Evolutionary conservation across 2,888 invertebrate genomes (phyloP), one percentile per base, ranked within the genome.

Genomic region (Pyralis farinalis): DNA sequence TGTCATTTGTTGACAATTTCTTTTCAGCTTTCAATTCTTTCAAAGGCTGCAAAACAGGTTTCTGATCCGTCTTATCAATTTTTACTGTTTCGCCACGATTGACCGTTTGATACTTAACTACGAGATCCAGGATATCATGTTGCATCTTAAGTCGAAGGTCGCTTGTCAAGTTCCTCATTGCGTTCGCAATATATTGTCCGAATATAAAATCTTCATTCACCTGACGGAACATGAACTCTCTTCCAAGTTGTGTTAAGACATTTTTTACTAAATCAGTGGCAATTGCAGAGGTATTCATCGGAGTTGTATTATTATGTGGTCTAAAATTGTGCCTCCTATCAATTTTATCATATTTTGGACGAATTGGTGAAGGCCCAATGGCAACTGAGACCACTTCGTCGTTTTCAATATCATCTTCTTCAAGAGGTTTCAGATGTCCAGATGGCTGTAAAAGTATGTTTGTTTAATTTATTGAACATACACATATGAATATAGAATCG

Each of bases 191-290:
- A 29, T 80, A 87, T 46, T 87, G 87, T n/a, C 87, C 87, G 21
- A 87, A 87, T 0, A 85, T 71, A n/a, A 85, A 86, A 25, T 86
- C 80, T 51, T 87, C 87, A n/a, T 66, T 78, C 0, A 85, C 71
- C 49, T 83, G 72, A 28, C 66, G 68, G 0, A 66, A 59, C 6
- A 87, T 8, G 7, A 87, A 71, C 33, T 87, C 86, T 46, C 71
- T 66, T 0, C 80, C 83, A 0, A 87, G 41, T 52, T 84, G 71
- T 1, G 63, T 44, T 0, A 87, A 48, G 0, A 87, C 48, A 7
- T 86, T 75, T 58, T 71, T 84, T 0, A 87, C 63, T 0, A 87
- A 47, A 16, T 60, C 65, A 0, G 67, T 52, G 7, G 25, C 25
- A n/a, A 8, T n/a, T 0, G 71, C 69, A 32, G 66, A 54, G 0